These are phyloP conservation scores for Hippopotamyrus pictus DNA, from an alignment of 2,797 vertebrate species.

Conservation along the genomic window DNA sequence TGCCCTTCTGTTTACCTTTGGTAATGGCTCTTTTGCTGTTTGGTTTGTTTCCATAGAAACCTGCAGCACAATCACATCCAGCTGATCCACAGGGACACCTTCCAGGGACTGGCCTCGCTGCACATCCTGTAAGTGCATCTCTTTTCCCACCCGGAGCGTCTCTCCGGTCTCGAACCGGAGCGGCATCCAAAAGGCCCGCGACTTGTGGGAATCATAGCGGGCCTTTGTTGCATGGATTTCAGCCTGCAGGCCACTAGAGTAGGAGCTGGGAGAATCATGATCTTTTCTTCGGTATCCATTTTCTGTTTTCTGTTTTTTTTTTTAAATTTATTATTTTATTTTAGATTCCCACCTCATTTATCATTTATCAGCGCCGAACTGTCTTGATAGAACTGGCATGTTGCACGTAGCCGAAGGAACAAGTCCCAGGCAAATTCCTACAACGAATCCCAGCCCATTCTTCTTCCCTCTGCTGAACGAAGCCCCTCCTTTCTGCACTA, in stretches of 20 bases:
- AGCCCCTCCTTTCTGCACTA: neutral
- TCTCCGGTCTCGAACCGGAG: neutral
- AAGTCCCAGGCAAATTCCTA: neutral
- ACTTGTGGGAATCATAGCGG: neutral
- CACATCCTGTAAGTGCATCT: slow-evolving; percentile 78
- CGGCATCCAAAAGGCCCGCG: neutral
- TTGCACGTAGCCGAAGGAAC: neutral
- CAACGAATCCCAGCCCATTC: neutral
- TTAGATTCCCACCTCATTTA: neutral
- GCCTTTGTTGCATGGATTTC: neutral
- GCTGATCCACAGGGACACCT: slow-evolving; percentile 75
- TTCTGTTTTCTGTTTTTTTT: neutral
- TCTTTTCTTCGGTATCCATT: neutral
- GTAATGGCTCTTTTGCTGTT: slow-evolving; percentile 6
- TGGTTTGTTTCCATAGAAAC: slow-evolving; percentile 61
- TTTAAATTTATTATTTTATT: neutral
- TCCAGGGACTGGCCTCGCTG: slow-evolving; percentile 76
- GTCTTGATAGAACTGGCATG: neutral
- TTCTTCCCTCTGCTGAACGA: neutral
- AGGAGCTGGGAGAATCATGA: neutral
- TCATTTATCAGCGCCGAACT: neutral
- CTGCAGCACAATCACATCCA: slow-evolving; percentile 86
- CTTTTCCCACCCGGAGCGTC: slow-evolving; percentile 7
- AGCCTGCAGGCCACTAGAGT: neutral
- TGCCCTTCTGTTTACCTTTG: neutral